phyloP scores from a whole-genome alignment of 2,797 vertebrate species.

The Hippopotamyrus pictus region DNA sequence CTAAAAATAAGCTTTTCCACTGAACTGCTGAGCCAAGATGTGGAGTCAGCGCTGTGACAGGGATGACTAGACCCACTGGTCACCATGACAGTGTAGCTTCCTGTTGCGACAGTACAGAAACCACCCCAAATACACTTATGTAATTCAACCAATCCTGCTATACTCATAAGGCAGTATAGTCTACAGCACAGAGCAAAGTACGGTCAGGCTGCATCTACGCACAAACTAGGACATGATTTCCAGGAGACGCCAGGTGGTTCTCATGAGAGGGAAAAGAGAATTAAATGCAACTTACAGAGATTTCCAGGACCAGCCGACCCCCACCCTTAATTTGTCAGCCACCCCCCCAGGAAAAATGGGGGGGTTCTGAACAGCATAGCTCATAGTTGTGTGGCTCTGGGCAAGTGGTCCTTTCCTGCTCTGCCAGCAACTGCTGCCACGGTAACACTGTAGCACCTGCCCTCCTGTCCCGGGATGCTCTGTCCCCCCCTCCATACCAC shows the following conservation, averaged over 20 bases:
- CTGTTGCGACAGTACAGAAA: background rate
- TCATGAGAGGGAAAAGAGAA: background rate
- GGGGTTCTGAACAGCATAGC: conserved; percentile 43
- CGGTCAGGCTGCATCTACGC: background rate
- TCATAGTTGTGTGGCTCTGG: conserved; percentile 64
- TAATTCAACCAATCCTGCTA: background rate
- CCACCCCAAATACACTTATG: background rate
- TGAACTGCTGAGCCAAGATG: background rate
- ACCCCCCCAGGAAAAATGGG: background rate
- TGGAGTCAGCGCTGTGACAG: background rate
- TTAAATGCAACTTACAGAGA: background rate
- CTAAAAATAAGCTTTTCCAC: background rate
- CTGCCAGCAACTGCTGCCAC: conserved; percentile 17
- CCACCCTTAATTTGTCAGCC: background rate
- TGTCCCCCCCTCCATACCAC: background rate
- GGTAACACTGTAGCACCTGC: background rate
- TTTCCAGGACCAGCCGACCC: background rate
- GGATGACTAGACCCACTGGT: background rate
- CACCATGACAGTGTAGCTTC: background rate
- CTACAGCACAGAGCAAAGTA: background rate
- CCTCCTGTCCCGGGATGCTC: background rate
- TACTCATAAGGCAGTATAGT: background rate
- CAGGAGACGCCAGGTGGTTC: background rate
- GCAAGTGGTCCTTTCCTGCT: conserved; percentile 51
- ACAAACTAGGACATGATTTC: background rate